Evolutionary conservation across 1,140 invertebrate species (phyloP).

Genomic region (Holcopasites calliopsidis): DNA sequence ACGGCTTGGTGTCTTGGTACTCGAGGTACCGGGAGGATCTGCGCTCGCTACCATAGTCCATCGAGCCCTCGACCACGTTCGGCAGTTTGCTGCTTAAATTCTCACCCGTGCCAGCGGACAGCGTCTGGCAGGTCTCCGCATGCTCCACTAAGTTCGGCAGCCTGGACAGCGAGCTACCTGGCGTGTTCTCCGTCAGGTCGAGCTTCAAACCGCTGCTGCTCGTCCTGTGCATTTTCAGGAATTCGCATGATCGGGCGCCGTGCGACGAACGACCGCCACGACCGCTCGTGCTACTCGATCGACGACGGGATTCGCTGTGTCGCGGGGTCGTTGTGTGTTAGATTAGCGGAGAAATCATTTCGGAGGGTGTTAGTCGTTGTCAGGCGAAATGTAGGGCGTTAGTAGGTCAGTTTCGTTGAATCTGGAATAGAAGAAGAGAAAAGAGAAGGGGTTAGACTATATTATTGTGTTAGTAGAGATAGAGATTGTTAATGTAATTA

Average conservation of each 20-base stretch:
- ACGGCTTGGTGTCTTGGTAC: constrained; percentile 68
- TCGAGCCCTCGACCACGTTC: constrained; percentile 81
- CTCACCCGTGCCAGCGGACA: constrained; percentile 68
- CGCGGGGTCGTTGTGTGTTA: background rate
- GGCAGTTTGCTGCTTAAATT: constrained; percentile 79
- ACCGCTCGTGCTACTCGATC: constrained; percentile 31
- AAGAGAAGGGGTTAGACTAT: constrained; percentile 52
- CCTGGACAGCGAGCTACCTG: constrained; percentile 75
- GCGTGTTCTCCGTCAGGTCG: constrained; percentile 77
- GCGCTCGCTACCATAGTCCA: constrained; percentile 82
- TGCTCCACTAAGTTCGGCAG: constrained; percentile 78
- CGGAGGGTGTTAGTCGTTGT: constrained; percentile 19
- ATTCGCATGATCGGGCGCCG: constrained; percentile 75
- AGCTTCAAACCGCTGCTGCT: constrained; percentile 77
- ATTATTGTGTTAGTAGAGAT: constrained; percentile 66
- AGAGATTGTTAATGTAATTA: background rate
- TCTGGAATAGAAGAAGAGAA: constrained; percentile 71
- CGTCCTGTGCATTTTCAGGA: constrained; percentile 75
- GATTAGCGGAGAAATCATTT: constrained; percentile 30
- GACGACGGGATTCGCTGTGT: background rate
- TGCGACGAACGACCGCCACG: constrained; percentile 29
- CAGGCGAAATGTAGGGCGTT: constrained; percentile 32
- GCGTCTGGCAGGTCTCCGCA: constrained; percentile 70
- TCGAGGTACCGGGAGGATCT: constrained; percentile 78
- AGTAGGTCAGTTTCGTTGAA: constrained; percentile 26